Conservation (phyloP, 2,888 invertebrate species). For the Erpobdella octoculata region DNA sequence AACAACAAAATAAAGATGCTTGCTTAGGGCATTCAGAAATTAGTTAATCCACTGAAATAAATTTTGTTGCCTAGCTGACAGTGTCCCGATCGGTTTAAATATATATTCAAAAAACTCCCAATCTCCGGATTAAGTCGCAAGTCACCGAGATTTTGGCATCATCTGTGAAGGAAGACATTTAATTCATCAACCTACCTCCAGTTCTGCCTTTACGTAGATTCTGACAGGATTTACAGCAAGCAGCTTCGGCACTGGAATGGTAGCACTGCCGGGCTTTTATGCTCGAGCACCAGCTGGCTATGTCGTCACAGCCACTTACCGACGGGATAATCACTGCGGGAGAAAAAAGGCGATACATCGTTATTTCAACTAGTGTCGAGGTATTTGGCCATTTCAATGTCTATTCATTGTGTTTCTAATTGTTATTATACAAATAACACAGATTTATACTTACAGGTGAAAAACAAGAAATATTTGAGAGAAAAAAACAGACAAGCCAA, state of each 20-base stretch:
- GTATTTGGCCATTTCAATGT: background rate
- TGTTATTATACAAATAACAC: no score
- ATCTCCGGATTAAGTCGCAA: background rate
- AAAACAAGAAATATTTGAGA: no score
- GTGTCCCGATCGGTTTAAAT: no score
- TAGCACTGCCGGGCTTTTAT: constrained; percentile 24
- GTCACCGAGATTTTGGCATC: background rate
- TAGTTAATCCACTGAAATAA: no score
- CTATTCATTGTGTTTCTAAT: background rate
- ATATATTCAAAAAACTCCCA: no score
- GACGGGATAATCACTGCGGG: background rate
- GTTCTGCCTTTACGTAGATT: background rate
- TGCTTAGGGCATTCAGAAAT: no score
- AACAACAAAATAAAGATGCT: no score
- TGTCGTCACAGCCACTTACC: constrained; percentile 3
- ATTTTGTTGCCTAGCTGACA: no score
- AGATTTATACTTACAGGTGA: no score
- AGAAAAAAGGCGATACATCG: background rate
- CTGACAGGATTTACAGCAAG: constrained; percentile 16
- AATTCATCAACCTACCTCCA: background rate
- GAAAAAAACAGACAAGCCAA: no score
- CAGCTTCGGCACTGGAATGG: background rate
- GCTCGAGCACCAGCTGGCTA: constrained; percentile 16
- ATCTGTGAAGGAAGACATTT: background rate
- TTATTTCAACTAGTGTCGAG: background rate